These are phyloP conservation scores for Dendroctonus valens DNA, from an alignment of 1,140 invertebrate species.

Conservation along the genomic window DNA sequence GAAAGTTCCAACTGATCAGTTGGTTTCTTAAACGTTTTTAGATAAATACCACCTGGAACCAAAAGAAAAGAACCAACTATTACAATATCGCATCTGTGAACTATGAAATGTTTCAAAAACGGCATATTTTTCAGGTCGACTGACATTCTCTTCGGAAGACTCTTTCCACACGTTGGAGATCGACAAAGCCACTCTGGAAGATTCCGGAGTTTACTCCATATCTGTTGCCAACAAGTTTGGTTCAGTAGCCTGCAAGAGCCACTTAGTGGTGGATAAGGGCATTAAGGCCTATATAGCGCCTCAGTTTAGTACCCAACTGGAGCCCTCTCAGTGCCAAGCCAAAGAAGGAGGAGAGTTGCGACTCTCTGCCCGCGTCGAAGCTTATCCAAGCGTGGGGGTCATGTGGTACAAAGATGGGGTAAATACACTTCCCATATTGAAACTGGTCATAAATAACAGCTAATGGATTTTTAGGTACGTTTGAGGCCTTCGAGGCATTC, in stretches of 20 bases:
- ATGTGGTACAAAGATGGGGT: conserved; percentile 73
- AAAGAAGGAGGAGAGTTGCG: conserved; percentile 65
- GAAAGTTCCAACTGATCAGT: too few species aligned
- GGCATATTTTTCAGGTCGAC: conserved; percentile 49
- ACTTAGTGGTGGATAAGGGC: conserved; percentile 81
- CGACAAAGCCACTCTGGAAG: conserved; percentile 68
- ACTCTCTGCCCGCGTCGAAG: conserved; percentile 71
- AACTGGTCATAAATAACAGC: neutral
- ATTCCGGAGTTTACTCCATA: conserved; percentile 80
- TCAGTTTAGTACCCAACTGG: conserved; percentile 68
- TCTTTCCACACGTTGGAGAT: conserved; percentile 85
- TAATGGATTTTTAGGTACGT: conserved; percentile 50
- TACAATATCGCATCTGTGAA: too few species aligned
- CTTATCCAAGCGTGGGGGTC: conserved; percentile 77
- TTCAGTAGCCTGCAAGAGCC: conserved; percentile 76
- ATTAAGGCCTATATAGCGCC: conserved; percentile 77
- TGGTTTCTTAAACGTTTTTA: too few species aligned
- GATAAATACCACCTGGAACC: too few species aligned
- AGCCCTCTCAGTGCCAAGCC: conserved; percentile 59
- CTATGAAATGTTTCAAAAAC: too few species aligned
- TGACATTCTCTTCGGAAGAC: conserved; percentile 64
- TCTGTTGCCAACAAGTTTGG: conserved; percentile 80
- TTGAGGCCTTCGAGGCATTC: conserved; percentile 72
- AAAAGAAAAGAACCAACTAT: too few species aligned
- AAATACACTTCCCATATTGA: conserved; percentile 19